Percentiles rank a stretch among this genome's conserved stretches.
Conservation (phyloP, 1,140 invertebrate genomes). For the Heliconius eleuchia region DNA sequence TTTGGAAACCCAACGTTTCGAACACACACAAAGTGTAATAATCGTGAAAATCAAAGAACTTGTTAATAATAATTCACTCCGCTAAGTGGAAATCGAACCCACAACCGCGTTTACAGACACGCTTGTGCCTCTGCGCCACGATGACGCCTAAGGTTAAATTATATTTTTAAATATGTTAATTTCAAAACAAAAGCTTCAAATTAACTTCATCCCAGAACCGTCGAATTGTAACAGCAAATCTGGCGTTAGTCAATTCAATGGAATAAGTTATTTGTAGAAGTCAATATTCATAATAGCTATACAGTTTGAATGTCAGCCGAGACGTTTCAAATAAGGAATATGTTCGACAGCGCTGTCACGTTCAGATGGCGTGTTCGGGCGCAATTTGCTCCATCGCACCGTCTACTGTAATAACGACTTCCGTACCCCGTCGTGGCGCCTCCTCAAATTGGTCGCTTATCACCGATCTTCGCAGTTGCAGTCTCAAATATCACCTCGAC, state of each 20-base stretch:
- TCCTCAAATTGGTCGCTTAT: constrained; percentile 81
- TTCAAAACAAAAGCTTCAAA: neutral
- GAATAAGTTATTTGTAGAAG: constrained; percentile 34
- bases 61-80: too few species aligned
- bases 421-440: constrained; percentile 78
- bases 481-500: constrained; percentile 72
- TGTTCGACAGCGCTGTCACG: constrained; percentile 77
- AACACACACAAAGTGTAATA: too few species aligned
- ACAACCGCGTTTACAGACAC: too few species aligned
- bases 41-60: too few species aligned
- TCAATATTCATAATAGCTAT: constrained; percentile 60
- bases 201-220: neutral
- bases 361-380: constrained; percentile 74
- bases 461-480: constrained; percentile 73
- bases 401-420: constrained; percentile 80
- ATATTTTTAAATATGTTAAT: too few species aligned
- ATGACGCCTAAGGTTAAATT: too few species aligned
- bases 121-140: too few species aligned
- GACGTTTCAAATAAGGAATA: constrained; percentile 77
- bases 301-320: constrained; percentile 68
- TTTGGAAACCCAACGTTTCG: too few species aligned
- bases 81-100: too few species aligned
- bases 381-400: constrained; percentile 75
- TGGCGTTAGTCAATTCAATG: neutral
- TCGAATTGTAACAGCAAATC: neutral